Percentiles rank a stretch among this genome's conserved stretches.
phyloP scores from a whole-genome alignment of 1,140 invertebrate genomes.

The Thereuonema tuberculata region DNA sequence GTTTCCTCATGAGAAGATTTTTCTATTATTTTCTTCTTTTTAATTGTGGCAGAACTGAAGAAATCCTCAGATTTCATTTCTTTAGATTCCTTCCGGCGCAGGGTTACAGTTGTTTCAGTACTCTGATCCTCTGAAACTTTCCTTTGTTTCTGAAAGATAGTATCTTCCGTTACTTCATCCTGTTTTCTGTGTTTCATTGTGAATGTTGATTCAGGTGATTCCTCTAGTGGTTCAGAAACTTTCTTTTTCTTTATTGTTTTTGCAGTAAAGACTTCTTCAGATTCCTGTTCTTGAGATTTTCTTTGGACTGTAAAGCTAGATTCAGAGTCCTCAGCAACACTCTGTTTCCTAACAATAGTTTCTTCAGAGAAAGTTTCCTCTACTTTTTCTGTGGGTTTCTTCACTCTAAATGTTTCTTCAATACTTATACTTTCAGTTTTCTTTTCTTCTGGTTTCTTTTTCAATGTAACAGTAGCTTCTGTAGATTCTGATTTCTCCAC shows the following conservation, averaged over 20 bases:
- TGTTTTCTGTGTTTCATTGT: too few species aligned
- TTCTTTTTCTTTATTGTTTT: conserved; percentile 11
- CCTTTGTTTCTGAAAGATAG: neutral
- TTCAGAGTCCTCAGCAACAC: neutral
- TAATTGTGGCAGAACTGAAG: too few species aligned
- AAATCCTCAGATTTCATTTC: too few species aligned
- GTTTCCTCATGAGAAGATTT: too few species aligned
- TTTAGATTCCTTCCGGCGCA: too few species aligned
- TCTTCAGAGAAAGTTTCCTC: conserved; percentile 8
- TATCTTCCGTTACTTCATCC: too few species aligned
- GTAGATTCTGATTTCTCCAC: conserved; percentile 11
- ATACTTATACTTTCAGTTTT: too few species aligned
- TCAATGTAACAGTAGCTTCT: conserved; percentile 25
- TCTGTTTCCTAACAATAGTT: too few species aligned
- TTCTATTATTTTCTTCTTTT: too few species aligned
- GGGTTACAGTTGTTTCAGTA: too few species aligned
- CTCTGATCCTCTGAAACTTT: neutral
- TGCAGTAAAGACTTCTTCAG: conserved; percentile 14
- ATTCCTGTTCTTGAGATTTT: conserved; percentile 12
- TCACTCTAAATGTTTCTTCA: neutral
- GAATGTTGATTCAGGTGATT: conserved; percentile 13
- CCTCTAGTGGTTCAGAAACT: conserved; percentile 1
- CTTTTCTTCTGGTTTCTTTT: neutral
- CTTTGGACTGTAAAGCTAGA: neutral
- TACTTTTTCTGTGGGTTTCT: conserved; percentile 9